Conservation (phyloP, 2,888 invertebrate genomes). For the Drosophila buzzatii region DNA sequence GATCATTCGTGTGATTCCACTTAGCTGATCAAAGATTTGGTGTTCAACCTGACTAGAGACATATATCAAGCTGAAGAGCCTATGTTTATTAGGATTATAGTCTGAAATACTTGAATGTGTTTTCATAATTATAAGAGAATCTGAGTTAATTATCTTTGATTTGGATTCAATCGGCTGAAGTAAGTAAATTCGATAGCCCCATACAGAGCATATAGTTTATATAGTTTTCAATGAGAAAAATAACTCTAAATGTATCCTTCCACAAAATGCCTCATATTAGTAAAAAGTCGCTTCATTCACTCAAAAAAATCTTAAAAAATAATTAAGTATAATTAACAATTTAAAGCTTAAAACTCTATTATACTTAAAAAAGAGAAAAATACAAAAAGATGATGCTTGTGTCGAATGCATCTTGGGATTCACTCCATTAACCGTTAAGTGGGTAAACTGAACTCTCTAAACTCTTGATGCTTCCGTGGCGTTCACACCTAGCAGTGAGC, state of each 20-base stretch:
- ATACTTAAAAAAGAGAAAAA: not conserved
- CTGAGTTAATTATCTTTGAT: not conserved
- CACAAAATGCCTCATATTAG: not conserved
- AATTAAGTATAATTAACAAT: conserved; percentile 11
- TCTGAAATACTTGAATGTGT: not conserved
- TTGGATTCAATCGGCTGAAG: not conserved
- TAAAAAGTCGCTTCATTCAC: not conserved
- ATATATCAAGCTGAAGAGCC: not conserved
- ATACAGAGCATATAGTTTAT: too few relatives aligned
- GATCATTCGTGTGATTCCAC: not conserved
- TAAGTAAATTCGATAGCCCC: not conserved
- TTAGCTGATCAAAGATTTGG: not conserved
- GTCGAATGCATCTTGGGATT: conserved; percentile 10
- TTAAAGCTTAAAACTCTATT: not conserved
- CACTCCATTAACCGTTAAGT: conserved; percentile 33
- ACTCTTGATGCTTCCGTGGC: conserved; percentile 36
- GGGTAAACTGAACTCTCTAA: conserved; percentile 17
- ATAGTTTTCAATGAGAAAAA: too few relatives aligned
- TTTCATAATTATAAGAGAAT: not conserved
- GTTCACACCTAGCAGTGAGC: conserved; percentile 40
- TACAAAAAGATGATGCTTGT: not conserved
- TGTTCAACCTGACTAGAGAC: not conserved
- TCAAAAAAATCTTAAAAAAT: not conserved
- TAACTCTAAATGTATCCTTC: not conserved
- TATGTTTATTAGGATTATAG: not conserved